Percentiles rank a stretch among this genome's conserved stretches.
These are phyloP conservation scores for Callipepla californica DNA, from an alignment of 2,113 vertebrate species.

Conservation along the genomic window DNA sequence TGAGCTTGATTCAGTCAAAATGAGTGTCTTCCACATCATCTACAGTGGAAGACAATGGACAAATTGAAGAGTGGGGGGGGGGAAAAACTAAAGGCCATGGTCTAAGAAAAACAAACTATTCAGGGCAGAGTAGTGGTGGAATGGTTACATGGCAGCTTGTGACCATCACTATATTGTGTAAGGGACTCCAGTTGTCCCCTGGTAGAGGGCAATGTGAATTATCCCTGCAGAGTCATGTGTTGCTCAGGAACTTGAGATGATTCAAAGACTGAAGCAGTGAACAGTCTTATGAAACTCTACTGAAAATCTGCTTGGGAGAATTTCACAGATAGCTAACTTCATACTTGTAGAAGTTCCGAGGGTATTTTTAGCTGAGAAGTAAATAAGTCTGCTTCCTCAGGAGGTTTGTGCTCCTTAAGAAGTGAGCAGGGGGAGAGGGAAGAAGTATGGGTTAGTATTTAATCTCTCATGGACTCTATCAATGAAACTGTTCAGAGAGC, in stretches of 20 bases:
- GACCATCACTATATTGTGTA: neutral
- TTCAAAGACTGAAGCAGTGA: neutral
- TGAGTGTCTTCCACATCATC: neutral
- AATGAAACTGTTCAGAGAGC: neutral
- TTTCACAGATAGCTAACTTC: neutral
- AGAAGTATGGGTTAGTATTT: neutral
- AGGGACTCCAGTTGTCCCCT: neutral
- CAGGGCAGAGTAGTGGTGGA: neutral
- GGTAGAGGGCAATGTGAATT: neutral
- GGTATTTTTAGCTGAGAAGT: neutral
- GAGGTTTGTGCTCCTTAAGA: neutral
- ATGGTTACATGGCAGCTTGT: neutral
- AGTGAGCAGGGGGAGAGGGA: neutral
- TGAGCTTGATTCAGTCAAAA: neutral
- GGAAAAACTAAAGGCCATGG: neutral
- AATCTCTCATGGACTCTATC: neutral
- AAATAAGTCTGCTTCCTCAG: neutral
- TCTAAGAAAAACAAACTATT: neutral
- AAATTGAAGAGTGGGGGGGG: neutral
- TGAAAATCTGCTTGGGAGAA: neutral
- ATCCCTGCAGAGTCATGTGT: neutral
- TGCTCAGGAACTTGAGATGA: neutral
- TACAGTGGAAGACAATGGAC: neutral
- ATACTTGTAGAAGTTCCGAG: neutral
- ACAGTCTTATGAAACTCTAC: neutral